Evolutionary conservation across 2,888 invertebrate genomes (phyloP), one percentile per base, ranked within the genome.

Genomic region (Pycnomerus fuliginosus): DNA sequence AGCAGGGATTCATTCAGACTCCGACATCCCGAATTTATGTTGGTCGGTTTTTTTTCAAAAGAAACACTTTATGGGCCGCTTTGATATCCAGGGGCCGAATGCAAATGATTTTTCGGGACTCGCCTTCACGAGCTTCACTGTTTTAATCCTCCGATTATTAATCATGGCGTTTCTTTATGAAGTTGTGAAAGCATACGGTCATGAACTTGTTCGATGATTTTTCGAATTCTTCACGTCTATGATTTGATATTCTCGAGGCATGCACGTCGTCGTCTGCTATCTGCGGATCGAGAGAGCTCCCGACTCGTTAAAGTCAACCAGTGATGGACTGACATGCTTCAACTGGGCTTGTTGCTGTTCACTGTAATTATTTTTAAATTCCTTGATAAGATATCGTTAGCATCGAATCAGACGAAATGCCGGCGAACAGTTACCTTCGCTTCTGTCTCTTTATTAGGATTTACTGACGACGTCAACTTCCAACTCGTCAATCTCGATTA

Each of bases 331-430:
- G 64, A 62, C 67, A 63, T 63, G 66, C 58, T 58, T 61, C 63
- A 54, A 44, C 53, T 56, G 60, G 51, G 58, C 44, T 36, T 46
- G 42, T 42, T 60, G 61, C 55, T 61, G 60, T 62, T 62, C 61
- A 57, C 49, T 60, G 66, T 68, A 68, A 68, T 69, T 69, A 69
- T 69, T 69, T 68, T 68, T 67, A 67, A 69, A 68, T 67, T 68
- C 68, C 61, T 64, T 65, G 68, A 68, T 68, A 69, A 67, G 65
- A 57, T 67, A 69, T 67, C 67, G 65, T 60, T 61, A 61, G 58
- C 61, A 64, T 66, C 62, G 58, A 56, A 55, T 58, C 51, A 52
- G 53, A 55, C 55, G 51, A 62, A 61, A 61, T 56, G 58, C 60
- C 58, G 51, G 56, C 45, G 41, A 33, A 31, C 50, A 45, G 49